Percentiles rank a stretch among this genome's conserved stretches.
These are phyloP conservation scores for Drosophila putrida DNA, from an alignment of 2,888 invertebrate species.

Conservation along the genomic window DNA sequence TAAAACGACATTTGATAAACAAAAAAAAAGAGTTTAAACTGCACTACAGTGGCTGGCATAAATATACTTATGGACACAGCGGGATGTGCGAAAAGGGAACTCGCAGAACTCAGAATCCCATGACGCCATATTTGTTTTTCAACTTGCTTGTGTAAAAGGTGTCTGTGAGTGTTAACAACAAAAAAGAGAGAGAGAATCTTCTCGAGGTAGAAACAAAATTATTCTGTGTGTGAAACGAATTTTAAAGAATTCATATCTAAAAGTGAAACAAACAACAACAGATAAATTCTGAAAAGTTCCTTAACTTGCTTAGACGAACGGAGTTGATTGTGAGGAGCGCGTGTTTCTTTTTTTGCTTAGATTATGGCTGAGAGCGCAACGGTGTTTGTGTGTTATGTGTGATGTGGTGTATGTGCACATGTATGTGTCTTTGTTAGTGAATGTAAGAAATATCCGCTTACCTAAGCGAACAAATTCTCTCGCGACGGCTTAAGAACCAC, in stretches of 20 bases:
- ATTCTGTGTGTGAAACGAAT: conserved; percentile 28
- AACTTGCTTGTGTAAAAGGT: conserved; percentile 49
- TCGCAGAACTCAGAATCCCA: conserved; percentile 59
- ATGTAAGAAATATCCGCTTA: conserved; percentile 76
- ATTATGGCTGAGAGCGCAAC: conserved; percentile 49
- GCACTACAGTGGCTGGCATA: conserved; percentile 1
- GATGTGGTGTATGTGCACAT: conserved; percentile 38
- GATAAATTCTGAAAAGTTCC: conserved; percentile 30
- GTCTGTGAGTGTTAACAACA: conserved; percentile 33
- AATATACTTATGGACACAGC: conserved; percentile 19
- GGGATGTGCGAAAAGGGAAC: conserved; percentile 60
- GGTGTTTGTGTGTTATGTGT: conserved; percentile 46
- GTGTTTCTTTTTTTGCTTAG: conserved; percentile 44
- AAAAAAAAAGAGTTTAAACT: conserved; percentile 1
- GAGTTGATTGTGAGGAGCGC: conserved; percentile 36
- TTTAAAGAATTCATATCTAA: conserved; percentile 37
- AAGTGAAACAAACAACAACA: conserved; percentile 32
- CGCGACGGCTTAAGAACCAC: conserved; percentile 59
- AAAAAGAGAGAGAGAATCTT: conserved; percentile 33
- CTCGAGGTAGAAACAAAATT: conserved; percentile 37
- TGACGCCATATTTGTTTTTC: conserved; percentile 81
- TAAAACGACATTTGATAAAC: conserved; percentile 34
- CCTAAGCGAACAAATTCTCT: conserved; percentile 80
- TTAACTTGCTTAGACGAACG: background rate
- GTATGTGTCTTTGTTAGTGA: conserved; percentile 52